Percentiles rank a stretch among this genome's conserved stretches.
Evolutionary conservation across 2,888 invertebrate species (phyloP).

Genomic region (Troides aeacus): DNA sequence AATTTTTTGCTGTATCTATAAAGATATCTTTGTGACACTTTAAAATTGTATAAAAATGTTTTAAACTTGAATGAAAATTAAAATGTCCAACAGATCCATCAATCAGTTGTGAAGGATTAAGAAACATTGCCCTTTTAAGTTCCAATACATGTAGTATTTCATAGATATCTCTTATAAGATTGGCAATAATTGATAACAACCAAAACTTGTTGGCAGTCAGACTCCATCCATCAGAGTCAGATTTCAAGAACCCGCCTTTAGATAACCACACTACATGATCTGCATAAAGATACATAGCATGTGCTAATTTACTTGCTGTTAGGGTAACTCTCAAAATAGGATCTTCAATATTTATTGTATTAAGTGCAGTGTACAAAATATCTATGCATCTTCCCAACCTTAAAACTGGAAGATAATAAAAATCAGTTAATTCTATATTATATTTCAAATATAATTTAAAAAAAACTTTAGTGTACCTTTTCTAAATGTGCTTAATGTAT

Average conservation of each 20-base stretch:
- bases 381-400: conserved; percentile 92
- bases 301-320: conserved; percentile 88
- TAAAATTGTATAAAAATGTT: conserved; percentile 53
- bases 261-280: conserved; percentile 94
- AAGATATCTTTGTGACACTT: conserved; percentile 82
- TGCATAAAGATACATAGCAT: conserved; percentile 88
- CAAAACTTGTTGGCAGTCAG: conserved; percentile 89
- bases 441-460: not conserved
- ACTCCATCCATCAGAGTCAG: conserved; percentile 89
- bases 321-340: conserved; percentile 84
- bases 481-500: conserved; percentile 90
- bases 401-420: conserved; percentile 83
- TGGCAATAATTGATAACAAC: conserved; percentile 90
- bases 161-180: conserved; percentile 90
- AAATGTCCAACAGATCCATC: conserved; percentile 50
- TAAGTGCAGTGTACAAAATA: conserved; percentile 86
- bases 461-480: conserved; percentile 83
- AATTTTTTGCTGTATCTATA: conserved; percentile 91
- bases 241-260: conserved; percentile 83
- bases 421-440: not conserved
- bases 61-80: conserved; percentile 49
- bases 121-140: conserved; percentile 56
- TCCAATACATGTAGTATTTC: conserved; percentile 86
- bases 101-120: conserved; percentile 67
- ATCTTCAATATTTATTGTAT: conserved; percentile 86